These are phyloP conservation scores for Sturmia bella DNA, from an alignment of 2,888 invertebrate species.

Conservation along the genomic window DNA sequence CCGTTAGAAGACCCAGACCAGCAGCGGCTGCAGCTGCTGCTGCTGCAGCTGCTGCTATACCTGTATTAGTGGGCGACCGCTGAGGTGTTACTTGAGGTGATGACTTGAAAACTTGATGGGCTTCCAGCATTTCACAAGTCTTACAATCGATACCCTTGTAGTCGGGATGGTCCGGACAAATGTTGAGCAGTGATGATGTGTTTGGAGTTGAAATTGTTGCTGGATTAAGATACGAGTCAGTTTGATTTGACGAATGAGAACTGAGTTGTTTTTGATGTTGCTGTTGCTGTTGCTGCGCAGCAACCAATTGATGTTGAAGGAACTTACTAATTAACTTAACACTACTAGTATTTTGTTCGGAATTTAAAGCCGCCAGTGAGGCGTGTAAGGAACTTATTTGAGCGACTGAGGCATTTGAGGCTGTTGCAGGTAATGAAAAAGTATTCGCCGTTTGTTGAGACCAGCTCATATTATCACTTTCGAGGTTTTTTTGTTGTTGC, in stretches of 20 bases:
- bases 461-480: constrained; percentile 65
- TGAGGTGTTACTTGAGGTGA: constrained; percentile 64
- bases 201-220: constrained; percentile 62
- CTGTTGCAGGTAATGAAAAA: constrained; percentile 66
- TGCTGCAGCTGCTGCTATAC: constrained; percentile 65
- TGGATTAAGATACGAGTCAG: constrained; percentile 65
- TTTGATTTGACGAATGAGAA: constrained; percentile 35
- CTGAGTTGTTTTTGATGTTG: constrained; percentile 73
- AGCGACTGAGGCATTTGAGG: constrained; percentile 68
- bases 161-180: constrained; percentile 79
- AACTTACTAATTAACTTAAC: constrained; percentile 81
- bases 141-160: constrained; percentile 80
- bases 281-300: constrained; percentile 65
- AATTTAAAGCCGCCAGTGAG: constrained; percentile 76
- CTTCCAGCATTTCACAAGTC: constrained; percentile 79
- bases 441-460: constrained; percentile 51
- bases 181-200: constrained; percentile 55
- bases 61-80: constrained; percentile 65
- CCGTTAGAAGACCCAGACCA: constrained; percentile 58
- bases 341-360: constrained; percentile 65
- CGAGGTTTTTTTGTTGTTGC: constrained; percentile 54
- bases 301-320: constrained; percentile 79
- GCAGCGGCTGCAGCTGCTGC: constrained; percentile 69
- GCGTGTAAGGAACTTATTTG: constrained; percentile 78
- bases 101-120: constrained; percentile 72